Base-by-base conservation (phyloP, 2,888 invertebrate species). In the Abscondita cerata region DNA sequence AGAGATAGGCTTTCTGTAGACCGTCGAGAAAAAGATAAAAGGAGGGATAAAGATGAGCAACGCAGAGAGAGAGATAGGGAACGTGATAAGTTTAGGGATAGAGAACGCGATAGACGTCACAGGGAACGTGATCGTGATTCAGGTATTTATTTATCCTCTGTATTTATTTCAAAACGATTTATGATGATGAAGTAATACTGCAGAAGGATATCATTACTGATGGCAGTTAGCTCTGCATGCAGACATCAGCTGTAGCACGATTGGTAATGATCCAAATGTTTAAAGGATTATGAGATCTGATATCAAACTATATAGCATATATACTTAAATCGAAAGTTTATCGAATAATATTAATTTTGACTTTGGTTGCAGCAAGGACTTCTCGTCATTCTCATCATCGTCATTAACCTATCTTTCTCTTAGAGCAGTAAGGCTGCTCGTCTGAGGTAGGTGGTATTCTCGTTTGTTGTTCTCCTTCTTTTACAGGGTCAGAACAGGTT, bases 401-500 rank as follows among this genome's bases (percentile, higher is more conserved):
- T 59, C 76, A 65, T 68, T 71, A 71, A 61, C 65, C 65, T 54
- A 66, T 52, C 63, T 59, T 63, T 70, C 66, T 67, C 60, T 69
- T 75, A 75, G 77, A 79, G 77, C 78, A 79, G 79, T 80, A 80
- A 79, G 79, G 76, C 75, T 72, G 68, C 69, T 72, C 66, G 54
- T 53, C 61, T 67, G 78, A 80, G 79, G 79, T 80, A 79, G 76
- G 77, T 78, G 74, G 71, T 72, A 69, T 69, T 75, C 73, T 73
- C 70, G 65, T 72, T 67, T 69, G 31, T 69, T 61, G 34, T 57
- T 62, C 38, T 64, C 52, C 44, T 72, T 71, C 65, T 70, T 62
- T 73, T 73, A 69, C 72, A 73, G 73, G 62, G 57, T 58, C 52
- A 60, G 56, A 62, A 57, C 73, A 73, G 73, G 73, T 73, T 73